Conservation (phyloP, 2,113 vertebrate genomes). For the Centrocercus urophasianus region DNA sequence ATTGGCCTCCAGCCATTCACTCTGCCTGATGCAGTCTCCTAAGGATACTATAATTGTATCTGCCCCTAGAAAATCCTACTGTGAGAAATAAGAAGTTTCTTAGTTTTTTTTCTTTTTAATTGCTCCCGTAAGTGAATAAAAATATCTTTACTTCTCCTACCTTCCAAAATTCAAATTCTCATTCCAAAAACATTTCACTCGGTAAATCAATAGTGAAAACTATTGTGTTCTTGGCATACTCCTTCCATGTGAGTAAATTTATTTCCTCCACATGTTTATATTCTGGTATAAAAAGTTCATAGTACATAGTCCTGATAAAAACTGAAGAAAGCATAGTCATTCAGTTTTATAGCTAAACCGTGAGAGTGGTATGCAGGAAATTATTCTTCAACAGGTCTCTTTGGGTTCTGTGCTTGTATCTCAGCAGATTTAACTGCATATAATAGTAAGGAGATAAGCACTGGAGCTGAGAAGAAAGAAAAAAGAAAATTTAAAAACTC, state of each 20-base stretch:
- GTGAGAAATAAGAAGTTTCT: not conserved
- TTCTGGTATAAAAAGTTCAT: constrained; percentile 20
- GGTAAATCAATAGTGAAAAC: not conserved
- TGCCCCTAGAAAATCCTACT: not conserved
- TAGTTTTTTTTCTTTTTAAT: not conserved
- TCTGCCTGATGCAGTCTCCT: not conserved
- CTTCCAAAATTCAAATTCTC: not conserved
- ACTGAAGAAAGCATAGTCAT: constrained; percentile 9
- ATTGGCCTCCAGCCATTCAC: not conserved
- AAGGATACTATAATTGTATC: not conserved
- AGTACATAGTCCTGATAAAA: not conserved
- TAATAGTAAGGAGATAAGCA: not conserved
- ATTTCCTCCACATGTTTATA: constrained; percentile 31
- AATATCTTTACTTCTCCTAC: not conserved
- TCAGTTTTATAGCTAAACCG: constrained; percentile 39
- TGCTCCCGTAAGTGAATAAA: not conserved
- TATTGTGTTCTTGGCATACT: not conserved
- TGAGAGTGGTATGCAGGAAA: not conserved
- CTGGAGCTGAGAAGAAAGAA: not conserved
- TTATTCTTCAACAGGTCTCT: constrained; percentile 5
- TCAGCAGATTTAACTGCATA: not conserved
- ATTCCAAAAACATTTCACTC: not conserved
- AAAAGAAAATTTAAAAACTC: not conserved
- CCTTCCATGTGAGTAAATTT: constrained; percentile 15
- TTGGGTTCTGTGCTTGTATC: not conserved